phyloP scores from a whole-genome alignment of 2,888 invertebrate genomes.

The Coremacera marginata region DNA sequence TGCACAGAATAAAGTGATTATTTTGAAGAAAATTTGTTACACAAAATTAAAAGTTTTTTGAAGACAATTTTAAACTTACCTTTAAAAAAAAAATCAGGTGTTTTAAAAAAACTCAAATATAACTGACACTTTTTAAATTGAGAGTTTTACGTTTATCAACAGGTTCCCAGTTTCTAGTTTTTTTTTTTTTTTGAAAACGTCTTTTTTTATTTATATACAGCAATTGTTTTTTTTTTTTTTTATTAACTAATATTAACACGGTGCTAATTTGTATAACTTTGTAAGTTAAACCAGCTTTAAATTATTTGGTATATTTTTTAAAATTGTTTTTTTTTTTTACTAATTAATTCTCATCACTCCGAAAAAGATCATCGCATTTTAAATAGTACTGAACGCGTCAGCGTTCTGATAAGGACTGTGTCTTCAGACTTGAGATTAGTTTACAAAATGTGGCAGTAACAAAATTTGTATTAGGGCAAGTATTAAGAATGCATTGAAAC shows the following conservation, averaged over 20 bases:
- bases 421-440: constrained; percentile 10
- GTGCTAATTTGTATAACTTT: no score
- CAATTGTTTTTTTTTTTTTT: no score
- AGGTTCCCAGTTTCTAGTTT: no score
- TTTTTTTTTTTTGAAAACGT: no score
- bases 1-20: neutral
- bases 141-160: no score
- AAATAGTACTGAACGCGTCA: constrained; percentile 17
- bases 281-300: no score
- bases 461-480: constrained; percentile 5
- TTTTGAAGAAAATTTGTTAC: neutral
- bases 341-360: neutral
- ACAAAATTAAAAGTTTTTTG: neutral
- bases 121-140: no score
- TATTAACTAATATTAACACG: no score
- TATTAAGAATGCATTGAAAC: neutral
- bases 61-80: neutral
- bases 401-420: constrained; percentile 33
- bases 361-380: neutral
- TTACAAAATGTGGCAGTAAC: constrained; percentile 6
- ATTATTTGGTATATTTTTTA: neutral
- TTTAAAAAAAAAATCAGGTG: neutral
- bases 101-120: no score
- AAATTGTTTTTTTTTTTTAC: neutral
- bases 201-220: no score